Evolutionary conservation across 2,113 vertebrate genomes (phyloP).

Genomic region (Trematomus loennbergii): DNA sequence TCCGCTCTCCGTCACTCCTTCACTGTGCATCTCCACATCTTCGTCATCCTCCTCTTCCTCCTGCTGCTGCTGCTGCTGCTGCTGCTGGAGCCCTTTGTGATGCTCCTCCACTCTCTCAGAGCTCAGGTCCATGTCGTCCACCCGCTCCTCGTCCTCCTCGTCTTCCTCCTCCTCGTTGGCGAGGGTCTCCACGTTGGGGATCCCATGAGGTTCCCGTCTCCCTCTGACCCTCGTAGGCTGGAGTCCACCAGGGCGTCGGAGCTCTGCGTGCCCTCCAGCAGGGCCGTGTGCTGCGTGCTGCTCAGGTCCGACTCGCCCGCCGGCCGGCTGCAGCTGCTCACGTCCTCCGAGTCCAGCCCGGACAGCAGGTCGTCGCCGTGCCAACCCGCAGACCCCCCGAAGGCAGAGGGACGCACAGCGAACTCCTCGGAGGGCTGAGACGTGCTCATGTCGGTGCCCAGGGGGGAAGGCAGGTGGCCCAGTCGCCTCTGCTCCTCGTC

Average conservation of each 20-base stretch:
- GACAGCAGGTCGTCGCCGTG: conserved; percentile 73
- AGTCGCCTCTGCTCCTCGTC: conserved; percentile 77
- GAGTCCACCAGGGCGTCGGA: conserved; percentile 77
- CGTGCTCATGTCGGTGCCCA: conserved; percentile 66
- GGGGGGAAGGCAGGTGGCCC: conserved; percentile 69
- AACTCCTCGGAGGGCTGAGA: conserved; percentile 77
- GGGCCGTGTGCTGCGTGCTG: conserved; percentile 74
- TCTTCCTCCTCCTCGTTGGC: conserved; percentile 82
- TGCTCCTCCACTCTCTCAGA: conserved; percentile 78
- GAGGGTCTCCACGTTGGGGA: conserved; percentile 83
- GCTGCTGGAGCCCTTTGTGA: conserved; percentile 66
- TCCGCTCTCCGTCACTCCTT: conserved; percentile 78
- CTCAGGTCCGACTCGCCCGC: conserved; percentile 74
- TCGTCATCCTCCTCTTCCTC: conserved; percentile 79
- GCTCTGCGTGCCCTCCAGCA: conserved; percentile 79
- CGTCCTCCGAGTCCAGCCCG: conserved; percentile 77
- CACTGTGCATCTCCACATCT: conserved; percentile 84
- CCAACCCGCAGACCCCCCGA: conserved; percentile 65
- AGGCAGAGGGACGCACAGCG: conserved; percentile 62
- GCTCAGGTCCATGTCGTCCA: conserved; percentile 81
- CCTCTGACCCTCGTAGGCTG: conserved; percentile 77
- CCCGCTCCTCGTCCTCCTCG: conserved; percentile 75
- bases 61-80: conserved; percentile 63
- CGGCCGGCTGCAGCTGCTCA: conserved; percentile 77
- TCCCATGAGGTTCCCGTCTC: conserved; percentile 77